phyloP scores from a whole-genome alignment of 2,797 vertebrate genomes.

The Euthynnus affinis region DNA sequence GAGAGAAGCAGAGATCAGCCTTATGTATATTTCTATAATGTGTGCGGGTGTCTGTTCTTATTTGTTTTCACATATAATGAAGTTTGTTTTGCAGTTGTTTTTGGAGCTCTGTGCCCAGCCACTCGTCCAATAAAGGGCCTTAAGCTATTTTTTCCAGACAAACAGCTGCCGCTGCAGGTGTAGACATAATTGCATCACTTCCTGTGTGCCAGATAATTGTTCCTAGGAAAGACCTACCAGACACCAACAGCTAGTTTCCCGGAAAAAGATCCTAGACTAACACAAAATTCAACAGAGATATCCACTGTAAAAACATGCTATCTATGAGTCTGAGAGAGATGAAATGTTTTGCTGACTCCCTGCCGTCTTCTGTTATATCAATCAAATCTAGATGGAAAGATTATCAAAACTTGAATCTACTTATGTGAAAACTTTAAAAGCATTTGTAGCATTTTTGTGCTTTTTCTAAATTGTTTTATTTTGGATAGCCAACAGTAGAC shows the following conservation, averaged over 20 bases:
- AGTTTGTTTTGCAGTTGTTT: background rate
- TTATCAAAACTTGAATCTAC: background rate
- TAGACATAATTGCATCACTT: background rate
- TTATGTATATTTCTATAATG: background rate
- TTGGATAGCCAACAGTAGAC: too few relatives aligned
- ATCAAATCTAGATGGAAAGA: background rate
- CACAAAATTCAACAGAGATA: background rate
- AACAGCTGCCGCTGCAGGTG: slow-evolving; percentile 23
- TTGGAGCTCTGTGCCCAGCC: too few relatives aligned
- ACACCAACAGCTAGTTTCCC: slow-evolving; percentile 40
- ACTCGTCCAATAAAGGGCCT: too few relatives aligned
- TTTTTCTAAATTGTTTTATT: too few relatives aligned
- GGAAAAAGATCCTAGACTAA: slow-evolving; percentile 17
- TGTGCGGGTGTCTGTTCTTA: background rate
- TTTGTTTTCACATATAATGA: background rate
- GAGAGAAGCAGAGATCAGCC: background rate
- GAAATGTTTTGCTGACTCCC: too few relatives aligned
- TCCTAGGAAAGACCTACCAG: slow-evolving; percentile 20
- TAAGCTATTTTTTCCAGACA: too few relatives aligned
- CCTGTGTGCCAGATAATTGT: slow-evolving; percentile 13
- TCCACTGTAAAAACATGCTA: background rate
- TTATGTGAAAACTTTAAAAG: background rate
- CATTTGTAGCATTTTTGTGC: background rate
- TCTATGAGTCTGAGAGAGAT: background rate
- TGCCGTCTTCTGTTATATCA: background rate